Conservation (phyloP, 2,113 vertebrate genomes). For the Hippocampus abdominalis region DNA sequence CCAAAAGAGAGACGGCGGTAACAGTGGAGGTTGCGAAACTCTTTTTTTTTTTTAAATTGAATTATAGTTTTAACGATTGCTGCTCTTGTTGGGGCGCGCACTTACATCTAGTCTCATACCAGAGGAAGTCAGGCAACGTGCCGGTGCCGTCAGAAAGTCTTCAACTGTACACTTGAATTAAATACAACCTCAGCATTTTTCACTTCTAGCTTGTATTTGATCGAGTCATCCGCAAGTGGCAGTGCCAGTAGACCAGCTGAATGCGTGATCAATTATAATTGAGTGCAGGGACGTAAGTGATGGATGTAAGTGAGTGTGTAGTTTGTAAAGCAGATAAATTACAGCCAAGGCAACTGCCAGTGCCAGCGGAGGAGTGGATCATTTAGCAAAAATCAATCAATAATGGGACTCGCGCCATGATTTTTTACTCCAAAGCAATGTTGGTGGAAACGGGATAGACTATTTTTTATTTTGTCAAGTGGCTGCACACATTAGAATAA, state of each 20-base stretch:
- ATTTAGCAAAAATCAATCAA: conserved; percentile 6
- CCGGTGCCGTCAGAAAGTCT: background rate
- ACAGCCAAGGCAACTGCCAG: background rate
- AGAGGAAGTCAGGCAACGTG: background rate
- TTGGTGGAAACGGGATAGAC: background rate
- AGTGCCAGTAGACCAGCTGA: background rate
- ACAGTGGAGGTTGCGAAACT: conserved; percentile 29
- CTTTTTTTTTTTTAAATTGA: conserved; percentile 18
- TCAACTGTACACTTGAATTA: background rate
- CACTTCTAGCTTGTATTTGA: background rate
- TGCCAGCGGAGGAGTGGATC: background rate
- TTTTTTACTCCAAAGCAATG: background rate
- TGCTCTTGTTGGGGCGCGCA: background rate
- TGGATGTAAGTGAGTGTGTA: conserved; percentile 2
- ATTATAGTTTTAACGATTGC: background rate
- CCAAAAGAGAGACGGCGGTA: conserved; percentile 18
- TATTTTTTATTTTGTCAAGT: too few species aligned
- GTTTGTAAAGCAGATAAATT: background rate
- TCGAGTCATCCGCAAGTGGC: background rate
- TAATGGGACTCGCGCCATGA: background rate
- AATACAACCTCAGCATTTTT: background rate
- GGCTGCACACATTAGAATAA: too few species aligned
- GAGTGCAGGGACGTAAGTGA: conserved; percentile 4
- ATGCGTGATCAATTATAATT: conserved; percentile 7
- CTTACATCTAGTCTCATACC: background rate